Evolutionary conservation across 2,888 invertebrate genomes (phyloP).

Genomic region (Drosophila peninsularis): DNA sequence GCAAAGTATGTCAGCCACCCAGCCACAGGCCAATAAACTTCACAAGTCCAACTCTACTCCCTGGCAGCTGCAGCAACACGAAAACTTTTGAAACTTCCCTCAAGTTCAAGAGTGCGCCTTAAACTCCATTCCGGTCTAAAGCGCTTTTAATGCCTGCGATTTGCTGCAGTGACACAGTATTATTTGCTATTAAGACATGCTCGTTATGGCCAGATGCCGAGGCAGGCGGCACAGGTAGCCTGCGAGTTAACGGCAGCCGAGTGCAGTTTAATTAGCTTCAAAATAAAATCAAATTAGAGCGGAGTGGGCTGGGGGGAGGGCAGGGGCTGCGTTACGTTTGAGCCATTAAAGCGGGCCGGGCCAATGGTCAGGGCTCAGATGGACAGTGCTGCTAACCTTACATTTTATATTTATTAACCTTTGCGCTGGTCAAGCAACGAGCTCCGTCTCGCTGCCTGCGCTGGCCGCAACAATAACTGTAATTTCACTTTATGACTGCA

Average conservation of each 20-base stretch:
- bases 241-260: conserved; percentile 57
- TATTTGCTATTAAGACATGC: conserved; percentile 41
- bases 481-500: conserved; percentile 82
- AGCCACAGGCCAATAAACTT: neutral
- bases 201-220: conserved; percentile 44
- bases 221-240: conserved; percentile 21
- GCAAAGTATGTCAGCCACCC: too few relatives aligned
- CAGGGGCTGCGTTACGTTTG: neutral
- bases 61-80: neutral
- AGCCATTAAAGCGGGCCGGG: conserved; percentile 31
- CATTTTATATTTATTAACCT: conserved; percentile 81
- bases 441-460: conserved; percentile 5
- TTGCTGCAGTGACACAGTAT: conserved; percentile 42
- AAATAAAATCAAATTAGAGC: conserved; percentile 70
- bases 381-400: conserved; percentile 48
- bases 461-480: conserved; percentile 72
- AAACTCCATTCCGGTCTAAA: neutral
- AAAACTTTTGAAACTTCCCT: neutral
- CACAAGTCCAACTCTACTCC: neutral
- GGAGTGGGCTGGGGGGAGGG: neutral
- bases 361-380: conserved; percentile 37
- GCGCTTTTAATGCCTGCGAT: conserved; percentile 16
- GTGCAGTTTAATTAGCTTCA: conserved; percentile 77
- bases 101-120: neutral
- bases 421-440: conserved; percentile 24